phyloP scores from a whole-genome alignment of 2,888 invertebrate species.

The Dolichopus griseipennis region DNA sequence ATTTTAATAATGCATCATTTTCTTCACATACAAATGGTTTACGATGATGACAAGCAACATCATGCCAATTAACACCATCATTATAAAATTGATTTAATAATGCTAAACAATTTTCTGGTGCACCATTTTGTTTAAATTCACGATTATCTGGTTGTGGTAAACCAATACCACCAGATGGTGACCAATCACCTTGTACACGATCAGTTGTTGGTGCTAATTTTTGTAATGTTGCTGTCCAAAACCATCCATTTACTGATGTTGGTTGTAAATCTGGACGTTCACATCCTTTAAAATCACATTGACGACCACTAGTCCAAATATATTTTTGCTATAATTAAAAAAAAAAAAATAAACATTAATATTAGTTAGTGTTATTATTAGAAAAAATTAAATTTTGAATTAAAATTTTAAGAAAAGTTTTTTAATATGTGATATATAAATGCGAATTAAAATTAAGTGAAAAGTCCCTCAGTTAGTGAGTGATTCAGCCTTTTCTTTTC shows the following conservation, averaged over 20 bases:
- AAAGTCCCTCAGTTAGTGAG: too few species aligned
- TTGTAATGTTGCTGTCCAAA: slow-evolving; percentile 82
- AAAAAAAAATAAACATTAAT: slow-evolving; percentile 8
- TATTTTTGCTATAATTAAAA: slow-evolving; percentile 59
- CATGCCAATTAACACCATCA: slow-evolving; percentile 85
- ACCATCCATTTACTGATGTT: slow-evolving; percentile 76
- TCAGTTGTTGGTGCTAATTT: slow-evolving; percentile 76
- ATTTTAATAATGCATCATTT: slow-evolving; percentile 75
- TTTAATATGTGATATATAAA: too few species aligned
- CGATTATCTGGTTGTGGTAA: slow-evolving; percentile 83
- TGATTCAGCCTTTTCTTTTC: too few species aligned
- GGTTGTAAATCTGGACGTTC: slow-evolving; percentile 78
- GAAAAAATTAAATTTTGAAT: too few species aligned
- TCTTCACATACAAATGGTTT: slow-evolving; percentile 86
- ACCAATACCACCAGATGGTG: slow-evolving; percentile 74
- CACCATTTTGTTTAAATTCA: slow-evolving; percentile 72
- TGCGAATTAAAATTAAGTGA: too few species aligned
- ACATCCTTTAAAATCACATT: slow-evolving; percentile 85
- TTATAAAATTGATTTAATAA: slow-evolving; percentile 84
- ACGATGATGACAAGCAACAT: slow-evolving; percentile 83
- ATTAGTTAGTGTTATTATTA: slow-evolving; percentile 17
- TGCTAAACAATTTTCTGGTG: slow-evolving; percentile 76
- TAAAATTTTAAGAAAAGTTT: too few species aligned
- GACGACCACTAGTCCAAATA: slow-evolving; percentile 84
- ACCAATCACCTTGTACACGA: slow-evolving; percentile 81